Evolutionary conservation across 2,797 vertebrate genomes (phyloP), one percentile per base, ranked within the genome.

Genomic region (Taeniopygia guttata): DNA sequence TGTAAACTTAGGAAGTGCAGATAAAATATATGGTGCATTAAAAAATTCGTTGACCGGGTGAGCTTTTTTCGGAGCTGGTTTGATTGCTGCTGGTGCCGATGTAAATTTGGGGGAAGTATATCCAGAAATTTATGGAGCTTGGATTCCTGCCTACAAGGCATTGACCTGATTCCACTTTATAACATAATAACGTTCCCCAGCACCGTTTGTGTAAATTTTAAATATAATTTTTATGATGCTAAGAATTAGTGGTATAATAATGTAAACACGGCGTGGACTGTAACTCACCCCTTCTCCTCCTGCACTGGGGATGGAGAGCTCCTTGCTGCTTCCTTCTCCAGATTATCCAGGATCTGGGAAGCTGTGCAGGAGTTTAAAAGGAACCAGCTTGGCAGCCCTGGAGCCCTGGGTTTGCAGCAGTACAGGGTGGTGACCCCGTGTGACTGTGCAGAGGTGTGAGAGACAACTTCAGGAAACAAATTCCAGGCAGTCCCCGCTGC

Each of bases 11-110:
- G 85, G 95, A 91, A 88, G 96, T 96, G 94, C 91, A 93, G 89
- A 97, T 98, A 97, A 98, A 98, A 98, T 98, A 98, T 96, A 98
- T 94, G 96, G 63, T 18, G 95, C 97, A 91, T 98, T 98, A 96
- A 97, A 97, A 95, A 90, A 95, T 92, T 90, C 95, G 97, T 97
- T 96, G 97, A 95, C 93, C 87, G 89, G 93, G 93, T 97, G 97
- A 97, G 98, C 96, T 97, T 97, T 89, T 96, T 97, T 93, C 6
- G 43, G 96, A 92, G 96, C 93, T 72, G 82, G 90, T 96, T 95
- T 95, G 89, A 90, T 93, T 94, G 95, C 96, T 94, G 96, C 90
- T 95, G 95, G 96, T 97, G 93, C 88, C n/a, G 59, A 92, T 96
- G 85, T 97, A 97, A 97, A 97, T 98, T 97, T 97, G 69, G 96